Percentiles rank a stretch among this genome's conserved stretches.
Conservation (phyloP, 1,140 invertebrate genomes). For the Diploscapter pachys region DNA sequence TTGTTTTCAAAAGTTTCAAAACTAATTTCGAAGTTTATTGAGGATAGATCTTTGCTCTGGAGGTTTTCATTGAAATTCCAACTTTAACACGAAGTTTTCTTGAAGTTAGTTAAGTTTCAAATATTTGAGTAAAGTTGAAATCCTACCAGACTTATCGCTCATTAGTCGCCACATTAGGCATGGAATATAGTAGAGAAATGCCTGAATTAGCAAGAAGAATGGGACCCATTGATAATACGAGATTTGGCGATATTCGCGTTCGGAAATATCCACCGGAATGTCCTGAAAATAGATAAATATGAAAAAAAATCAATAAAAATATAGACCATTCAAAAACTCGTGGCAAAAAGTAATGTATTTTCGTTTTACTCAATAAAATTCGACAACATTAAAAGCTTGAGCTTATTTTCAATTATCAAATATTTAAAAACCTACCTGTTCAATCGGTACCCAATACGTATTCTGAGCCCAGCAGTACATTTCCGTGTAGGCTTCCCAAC, state of each 20-base stretch:
- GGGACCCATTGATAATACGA: conserved; percentile 66
- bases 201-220: conserved; percentile 60
- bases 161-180: conserved; percentile 57
- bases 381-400: not conserved
- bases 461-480: conserved; percentile 60
- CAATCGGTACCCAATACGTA: conserved; percentile 58
- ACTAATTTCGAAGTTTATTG: too few relatives aligned
- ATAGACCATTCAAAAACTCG: too few relatives aligned
- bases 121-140: not conserved
- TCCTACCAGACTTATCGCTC: conserved; percentile 57
- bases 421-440: conserved; percentile 34
- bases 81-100: too few relatives aligned
- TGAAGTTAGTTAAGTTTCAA: too few relatives aligned
- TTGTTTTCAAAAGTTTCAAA: too few relatives aligned
- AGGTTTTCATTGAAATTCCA: too few relatives aligned
- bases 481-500: conserved; percentile 59
- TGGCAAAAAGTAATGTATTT: too few relatives aligned
- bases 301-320: too few relatives aligned
- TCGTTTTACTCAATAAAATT: too few relatives aligned
- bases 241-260: conserved; percentile 58
- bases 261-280: conserved; percentile 55
- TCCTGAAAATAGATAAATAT: conserved; percentile 30
- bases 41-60: too few relatives aligned
- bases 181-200: conserved; percentile 57
- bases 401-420: not conserved